Evolutionary conservation across 2,797 vertebrate genomes (phyloP).

Genomic region (Sternarchorhynchus goeldii): DNA sequence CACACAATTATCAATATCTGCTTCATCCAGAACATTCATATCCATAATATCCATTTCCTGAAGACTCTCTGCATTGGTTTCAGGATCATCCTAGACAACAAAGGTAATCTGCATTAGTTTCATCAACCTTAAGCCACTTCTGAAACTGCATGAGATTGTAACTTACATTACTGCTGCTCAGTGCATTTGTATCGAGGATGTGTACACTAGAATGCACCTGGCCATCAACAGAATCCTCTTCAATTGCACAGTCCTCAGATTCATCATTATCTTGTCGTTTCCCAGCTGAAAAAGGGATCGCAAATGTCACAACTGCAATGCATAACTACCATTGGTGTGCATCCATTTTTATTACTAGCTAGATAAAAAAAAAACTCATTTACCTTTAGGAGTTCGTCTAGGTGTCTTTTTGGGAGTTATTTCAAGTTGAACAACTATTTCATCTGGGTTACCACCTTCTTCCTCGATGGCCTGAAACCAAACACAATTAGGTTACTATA

Average conservation of each 20-base stretch:
- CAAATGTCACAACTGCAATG: background rate
- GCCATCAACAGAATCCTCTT: constrained; percentile 86
- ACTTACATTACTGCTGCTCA: background rate
- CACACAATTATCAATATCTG: constrained; percentile 81
- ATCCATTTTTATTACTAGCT: background rate
- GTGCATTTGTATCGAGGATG: background rate
- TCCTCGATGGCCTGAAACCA: constrained; percentile 86
- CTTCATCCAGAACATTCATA: constrained; percentile 86
- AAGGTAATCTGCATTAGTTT: background rate
- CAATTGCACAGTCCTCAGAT: constrained; percentile 82
- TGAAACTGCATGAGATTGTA: background rate
- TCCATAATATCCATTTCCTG: constrained; percentile 89
- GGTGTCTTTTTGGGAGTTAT: constrained; percentile 75
- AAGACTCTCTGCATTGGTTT: constrained; percentile 80
- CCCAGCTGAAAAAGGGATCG: constrained; percentile 67
- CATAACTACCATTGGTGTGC: background rate
- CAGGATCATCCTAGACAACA: constrained; percentile 77
- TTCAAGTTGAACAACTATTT: constrained; percentile 80
- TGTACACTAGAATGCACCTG: constrained; percentile 72
- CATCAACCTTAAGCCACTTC: background rate
- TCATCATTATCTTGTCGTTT: constrained; percentile 81
- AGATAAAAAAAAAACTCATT: background rate
- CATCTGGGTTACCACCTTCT: constrained; percentile 91
- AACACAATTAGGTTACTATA: background rate
- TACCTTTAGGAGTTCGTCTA: constrained; percentile 87